Percentiles rank a stretch among this genome's conserved stretches.
Conservation (phyloP, 2,797 vertebrate species). For the Selene dorsalis region DNA sequence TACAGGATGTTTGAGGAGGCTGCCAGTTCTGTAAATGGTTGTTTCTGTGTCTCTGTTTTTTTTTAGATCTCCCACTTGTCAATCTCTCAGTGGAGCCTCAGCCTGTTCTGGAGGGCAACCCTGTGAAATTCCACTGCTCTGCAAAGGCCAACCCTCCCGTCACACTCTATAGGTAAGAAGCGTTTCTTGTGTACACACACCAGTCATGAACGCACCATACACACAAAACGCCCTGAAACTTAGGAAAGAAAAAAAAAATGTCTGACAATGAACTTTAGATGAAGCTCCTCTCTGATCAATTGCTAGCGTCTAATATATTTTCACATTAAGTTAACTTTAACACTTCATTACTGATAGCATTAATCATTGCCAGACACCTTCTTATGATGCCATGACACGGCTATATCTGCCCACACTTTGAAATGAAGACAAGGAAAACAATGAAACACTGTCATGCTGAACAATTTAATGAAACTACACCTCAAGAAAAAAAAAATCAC, state of each 20-base stretch:
- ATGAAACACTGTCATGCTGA: slow-evolving; percentile 39
- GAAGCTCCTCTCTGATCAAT: slow-evolving; percentile 37
- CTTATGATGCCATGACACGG: slow-evolving; percentile 50
- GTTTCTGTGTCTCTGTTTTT: slow-evolving; percentile 52
- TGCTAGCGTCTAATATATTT: slow-evolving; percentile 45
- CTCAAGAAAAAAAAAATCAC: slow-evolving; percentile 45
- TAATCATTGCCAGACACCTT: slow-evolving; percentile 62
- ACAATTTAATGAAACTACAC: slow-evolving; percentile 56
- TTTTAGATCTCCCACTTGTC: slow-evolving; percentile 93
- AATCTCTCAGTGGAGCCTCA: slow-evolving; percentile 97
- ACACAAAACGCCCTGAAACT: not conserved
- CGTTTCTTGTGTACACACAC: not conserved
- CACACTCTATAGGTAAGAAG: slow-evolving; percentile 93
- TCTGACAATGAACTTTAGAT: slow-evolving; percentile 15
- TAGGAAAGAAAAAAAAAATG: slow-evolving; percentile 4
- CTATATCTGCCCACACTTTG: slow-evolving; percentile 46
- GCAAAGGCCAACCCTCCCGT: slow-evolving; percentile 98
- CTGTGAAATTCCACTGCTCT: slow-evolving; percentile 95
- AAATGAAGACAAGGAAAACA: slow-evolving; percentile 48
- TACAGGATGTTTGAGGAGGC: slow-evolving; percentile 36
- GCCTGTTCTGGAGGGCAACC: slow-evolving; percentile 94
- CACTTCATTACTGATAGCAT: slow-evolving; percentile 59
- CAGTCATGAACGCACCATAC: not conserved
- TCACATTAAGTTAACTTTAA: slow-evolving; percentile 48
- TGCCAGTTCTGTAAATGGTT: slow-evolving; percentile 59